Percentiles rank a stretch among this genome's conserved stretches.
Conservation (phyloP, 2,113 vertebrate species). For the Carettochelys insculpta region DNA sequence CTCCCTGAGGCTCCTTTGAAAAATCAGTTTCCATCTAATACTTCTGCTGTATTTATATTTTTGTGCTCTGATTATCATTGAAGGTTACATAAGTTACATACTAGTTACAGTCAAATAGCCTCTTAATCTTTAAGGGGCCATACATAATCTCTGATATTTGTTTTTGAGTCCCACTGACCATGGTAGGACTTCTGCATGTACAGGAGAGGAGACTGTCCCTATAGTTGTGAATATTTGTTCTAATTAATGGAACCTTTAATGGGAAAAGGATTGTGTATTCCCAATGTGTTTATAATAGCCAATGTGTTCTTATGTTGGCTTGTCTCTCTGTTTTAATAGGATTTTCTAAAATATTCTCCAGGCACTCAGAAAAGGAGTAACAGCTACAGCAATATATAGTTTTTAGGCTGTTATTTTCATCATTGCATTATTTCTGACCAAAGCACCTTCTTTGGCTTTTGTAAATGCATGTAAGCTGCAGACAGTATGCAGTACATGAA, state of each 20-base stretch:
- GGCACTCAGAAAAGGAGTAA: conserved; percentile 24
- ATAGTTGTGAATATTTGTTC: conserved; percentile 61
- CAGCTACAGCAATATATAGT: conserved; percentile 12
- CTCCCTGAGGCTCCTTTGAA: neutral
- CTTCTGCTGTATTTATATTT: neutral
- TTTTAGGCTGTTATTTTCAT: conserved; percentile 36
- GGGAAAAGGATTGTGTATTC: conserved; percentile 62
- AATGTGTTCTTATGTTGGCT: conserved; percentile 41
- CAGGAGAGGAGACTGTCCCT: conserved; percentile 41
- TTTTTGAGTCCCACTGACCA: conserved; percentile 38
- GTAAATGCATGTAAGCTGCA: conserved; percentile 55
- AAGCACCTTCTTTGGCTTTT: conserved; percentile 55
- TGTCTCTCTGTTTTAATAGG: conserved; percentile 36
- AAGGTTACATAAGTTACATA: neutral
- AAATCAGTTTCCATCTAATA: neutral
- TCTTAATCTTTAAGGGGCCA: conserved; percentile 7
- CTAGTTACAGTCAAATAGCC: neutral
- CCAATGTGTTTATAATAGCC: conserved; percentile 31
- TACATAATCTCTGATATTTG: conserved; percentile 17
- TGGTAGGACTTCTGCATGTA: conserved; percentile 36
- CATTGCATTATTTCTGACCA: conserved; percentile 53
- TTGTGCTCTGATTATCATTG: neutral
- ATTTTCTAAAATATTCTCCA: conserved; percentile 47
- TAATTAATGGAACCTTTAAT: conserved; percentile 68
- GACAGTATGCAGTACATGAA: conserved; percentile 48